phyloP scores from a whole-genome alignment of 2,888 invertebrate genomes.

The Agonopterix arenella region DNA sequence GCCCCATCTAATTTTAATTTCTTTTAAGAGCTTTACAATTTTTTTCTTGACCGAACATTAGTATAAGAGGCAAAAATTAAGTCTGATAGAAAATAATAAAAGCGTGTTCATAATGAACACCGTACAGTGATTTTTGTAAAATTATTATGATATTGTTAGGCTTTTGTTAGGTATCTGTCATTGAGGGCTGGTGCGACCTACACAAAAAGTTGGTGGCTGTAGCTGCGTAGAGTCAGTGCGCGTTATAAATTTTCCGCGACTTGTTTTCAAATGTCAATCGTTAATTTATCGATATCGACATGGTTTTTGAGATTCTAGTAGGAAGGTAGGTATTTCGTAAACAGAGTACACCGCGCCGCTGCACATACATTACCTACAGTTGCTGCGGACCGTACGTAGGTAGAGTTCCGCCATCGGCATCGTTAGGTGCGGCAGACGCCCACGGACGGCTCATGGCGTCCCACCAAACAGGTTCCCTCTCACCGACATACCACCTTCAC shows the following conservation, averaged over 20 bases:
- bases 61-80: too few species aligned
- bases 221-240: too few species aligned
- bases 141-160: not conserved
- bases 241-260: too few species aligned
- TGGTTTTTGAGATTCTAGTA: too few species aligned
- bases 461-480: constrained; percentile 68
- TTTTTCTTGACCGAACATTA: too few species aligned
- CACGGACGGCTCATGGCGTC: constrained; percentile 33
- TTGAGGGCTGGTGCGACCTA: not conserved
- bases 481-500: constrained; percentile 41
- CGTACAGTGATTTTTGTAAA: not conserved
- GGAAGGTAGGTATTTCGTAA: too few species aligned
- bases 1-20: constrained; percentile 23
- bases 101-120: too few species aligned
- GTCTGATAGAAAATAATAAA: too few species aligned
- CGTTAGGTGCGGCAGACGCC: constrained; percentile 50
- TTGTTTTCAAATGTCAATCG: too few species aligned
- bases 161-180: too few species aligned
- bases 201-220: too few species aligned
- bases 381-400: not conserved
- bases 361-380: not conserved
- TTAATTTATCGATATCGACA: too few species aligned
- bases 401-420: constrained; percentile 24
- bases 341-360: not conserved
- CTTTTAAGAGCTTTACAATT: constrained; percentile 5